Base-by-base conservation (phyloP, 2,888 invertebrate species). In the Hyalella azteca region DNA sequence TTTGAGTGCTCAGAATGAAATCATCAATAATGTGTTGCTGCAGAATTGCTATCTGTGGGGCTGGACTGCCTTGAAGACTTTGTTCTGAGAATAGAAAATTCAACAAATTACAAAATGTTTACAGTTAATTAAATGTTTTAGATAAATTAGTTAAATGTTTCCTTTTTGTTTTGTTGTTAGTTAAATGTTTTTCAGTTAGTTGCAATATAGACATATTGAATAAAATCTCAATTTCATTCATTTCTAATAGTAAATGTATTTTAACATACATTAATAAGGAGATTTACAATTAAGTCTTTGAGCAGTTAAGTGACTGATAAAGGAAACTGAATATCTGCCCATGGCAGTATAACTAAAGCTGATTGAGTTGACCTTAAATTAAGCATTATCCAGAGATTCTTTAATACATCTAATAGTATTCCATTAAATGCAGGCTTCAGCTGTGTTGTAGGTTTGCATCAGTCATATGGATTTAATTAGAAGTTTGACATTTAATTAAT, bases 1-100 rank as follows among this genome's bases (percentile, higher is more conserved):
- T n/a, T 36, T 36, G 66, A 36, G 36, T 19, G 36, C 66, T 66
- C 7, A 66, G 32, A 36, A 66, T 66, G 39, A 66, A 66, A n/a
- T 66, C 66, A 36, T 66, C 66, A 66, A 66, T 66, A 19, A 66
- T 66, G 66, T 66, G 66, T 29, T 66, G 66, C 36, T 66, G 66
- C 19, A 66, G 66, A 5, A 22, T 36, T 36, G 66, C 39, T 13
- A 29, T 66, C 36, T 66, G 66, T 29, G 66, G 13, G 15, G 36
- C n/a, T 15, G 36, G 66, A 66, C 15, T 36, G 19, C 39, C 66
- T 36, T 66, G 66, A 1, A 66, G 29, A 36, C 29, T 66, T 36
- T 66, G 66, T 36, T 66, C 66, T 66, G 66, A 15, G n/a, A n/a
- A n/a, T n/a, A n/a, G n/a, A n/a, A n/a, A n/a, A n/a, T n/a, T n/a